phyloP scores from a whole-genome alignment of 2,797 vertebrate genomes.

The Apogon talboti region DNA sequence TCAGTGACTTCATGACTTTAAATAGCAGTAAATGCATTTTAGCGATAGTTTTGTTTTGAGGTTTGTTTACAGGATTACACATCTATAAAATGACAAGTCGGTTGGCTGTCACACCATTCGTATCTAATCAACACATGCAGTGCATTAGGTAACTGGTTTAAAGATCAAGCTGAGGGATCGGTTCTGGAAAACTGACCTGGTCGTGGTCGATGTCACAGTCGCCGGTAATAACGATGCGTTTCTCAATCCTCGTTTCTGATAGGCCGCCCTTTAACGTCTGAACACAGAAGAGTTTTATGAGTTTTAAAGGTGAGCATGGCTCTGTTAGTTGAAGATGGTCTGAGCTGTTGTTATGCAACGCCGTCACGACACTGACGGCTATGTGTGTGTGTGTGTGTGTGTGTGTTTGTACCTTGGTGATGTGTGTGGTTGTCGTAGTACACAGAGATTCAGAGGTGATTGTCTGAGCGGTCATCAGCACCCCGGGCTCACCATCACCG shows the following conservation, averaged over 20 bases:
- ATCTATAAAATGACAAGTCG: background rate
- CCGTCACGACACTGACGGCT: background rate
- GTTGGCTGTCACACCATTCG: background rate
- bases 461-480: conserved; percentile 96
- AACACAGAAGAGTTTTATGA: conserved; percentile 4
- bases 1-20: too few relatives aligned
- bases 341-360: background rate
- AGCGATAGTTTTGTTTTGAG: too few relatives aligned
- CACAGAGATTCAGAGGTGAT: conserved; percentile 97
- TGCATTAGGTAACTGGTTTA: too few relatives aligned
- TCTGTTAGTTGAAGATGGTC: too few relatives aligned
- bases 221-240: conserved; percentile 97
- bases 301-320: too few relatives aligned
- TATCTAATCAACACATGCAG: background rate
- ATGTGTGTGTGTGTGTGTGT: too few relatives aligned
- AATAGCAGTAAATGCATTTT: too few relatives aligned
- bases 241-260: conserved; percentile 98
- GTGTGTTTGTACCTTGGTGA: conserved; percentile 91
- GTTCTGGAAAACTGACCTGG: conserved; percentile 84
- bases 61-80: background rate
- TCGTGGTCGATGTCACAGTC: conserved; percentile 98
- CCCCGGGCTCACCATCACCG: conserved; percentile 87
- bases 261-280: conserved; percentile 97
- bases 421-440: conserved; percentile 98
- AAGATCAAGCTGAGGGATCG: background rate